Base-by-base conservation (phyloP, 2,888 invertebrate genomes). In the Brachyopa scutellaris region DNA sequence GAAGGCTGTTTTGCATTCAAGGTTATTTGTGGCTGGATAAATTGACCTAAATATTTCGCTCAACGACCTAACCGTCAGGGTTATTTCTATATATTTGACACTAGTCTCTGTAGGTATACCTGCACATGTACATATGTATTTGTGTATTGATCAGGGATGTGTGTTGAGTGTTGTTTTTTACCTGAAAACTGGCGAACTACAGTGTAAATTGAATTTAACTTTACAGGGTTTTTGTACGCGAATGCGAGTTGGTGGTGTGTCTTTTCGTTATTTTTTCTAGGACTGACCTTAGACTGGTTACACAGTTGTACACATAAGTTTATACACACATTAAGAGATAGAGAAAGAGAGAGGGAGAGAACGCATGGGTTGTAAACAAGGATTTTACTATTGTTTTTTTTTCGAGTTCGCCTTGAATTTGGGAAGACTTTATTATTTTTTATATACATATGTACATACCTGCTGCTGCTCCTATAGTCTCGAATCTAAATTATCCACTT, bases 11-110 rank as follows among this genome's bases (percentile, higher is more conserved):
- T 89, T 84, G 86, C 86, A 88, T 87, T 88, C 89, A 89, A 89
- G 89, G 89, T 87, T 88, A 86, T 87, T 89, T 88, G 88, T 88
- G 89, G 88, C 89, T 89, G 89, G 88, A 89, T 89, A 87, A 88
- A 88, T 88, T 89, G 89, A 89, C 89, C 89, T 89, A 89, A 89
- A 89, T 89, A 89, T 88, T 89, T 89, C 86, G 87, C 89, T 87
- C 89, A 88, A 87, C 88, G 87, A 88, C 87, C 88, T 87, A 89
- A 88, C 87, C 88, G 87, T 87, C 88, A 89, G 88, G 89, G 89
- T 88, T 89, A 88, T 85, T 77, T 85, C 67, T 78, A 83, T 84
- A 84, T 77, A 70, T 66, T 70, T 59, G 73, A 53, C 62, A 72
- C 59, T 55, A 67, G 62, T 55, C 64, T 69, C 67, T 23, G 33